Evolutionary conservation across 2,797 vertebrate genomes (phyloP).

Genomic region (Sebastes matsubarae): DNA sequence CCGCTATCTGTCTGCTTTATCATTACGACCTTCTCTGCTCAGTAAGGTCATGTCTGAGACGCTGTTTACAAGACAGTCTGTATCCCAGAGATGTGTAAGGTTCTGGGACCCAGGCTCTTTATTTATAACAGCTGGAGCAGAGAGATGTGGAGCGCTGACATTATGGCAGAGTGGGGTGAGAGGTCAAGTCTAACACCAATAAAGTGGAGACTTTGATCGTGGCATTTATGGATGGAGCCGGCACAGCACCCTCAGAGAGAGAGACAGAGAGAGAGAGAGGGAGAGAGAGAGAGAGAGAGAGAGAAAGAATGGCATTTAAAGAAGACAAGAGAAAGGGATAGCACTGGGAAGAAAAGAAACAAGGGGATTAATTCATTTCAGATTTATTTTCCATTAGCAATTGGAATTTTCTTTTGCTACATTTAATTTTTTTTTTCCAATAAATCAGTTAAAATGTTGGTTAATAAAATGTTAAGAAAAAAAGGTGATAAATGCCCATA

Average conservation of each 20-base stretch:
- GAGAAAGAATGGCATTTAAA: conserved; percentile 12
- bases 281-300: conserved; percentile 25
- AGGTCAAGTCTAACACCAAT: conserved; percentile 94
- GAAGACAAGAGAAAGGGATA: neutral
- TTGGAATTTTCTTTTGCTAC: neutral
- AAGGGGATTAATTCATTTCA: neutral
- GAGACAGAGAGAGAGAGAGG: conserved; percentile 21
- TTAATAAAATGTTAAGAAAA: neutral
- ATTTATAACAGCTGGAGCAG: conserved; percentile 93
- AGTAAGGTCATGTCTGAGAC: conserved; percentile 66
- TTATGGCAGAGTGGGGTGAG: conserved; percentile 81
- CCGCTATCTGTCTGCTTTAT: conserved; percentile 45
- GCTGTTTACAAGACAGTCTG: conserved; percentile 74
- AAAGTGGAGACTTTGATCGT: conserved; percentile 93
- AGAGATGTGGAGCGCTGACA: conserved; percentile 83
- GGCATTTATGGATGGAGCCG: conserved; percentile 92
- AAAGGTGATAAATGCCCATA: neutral
- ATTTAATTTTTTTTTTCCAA: neutral
- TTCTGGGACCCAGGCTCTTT: conserved; percentile 85
- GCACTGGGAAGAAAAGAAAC: neutral
- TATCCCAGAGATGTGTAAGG: conserved; percentile 70
- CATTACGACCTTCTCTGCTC: conserved; percentile 47
- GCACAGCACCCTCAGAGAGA: conserved; percentile 23
- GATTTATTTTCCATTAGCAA: neutral
- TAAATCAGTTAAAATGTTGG: neutral